Evolutionary conservation across 1,140 invertebrate species (phyloP).

Genomic region (Aphis craccivora): DNA sequence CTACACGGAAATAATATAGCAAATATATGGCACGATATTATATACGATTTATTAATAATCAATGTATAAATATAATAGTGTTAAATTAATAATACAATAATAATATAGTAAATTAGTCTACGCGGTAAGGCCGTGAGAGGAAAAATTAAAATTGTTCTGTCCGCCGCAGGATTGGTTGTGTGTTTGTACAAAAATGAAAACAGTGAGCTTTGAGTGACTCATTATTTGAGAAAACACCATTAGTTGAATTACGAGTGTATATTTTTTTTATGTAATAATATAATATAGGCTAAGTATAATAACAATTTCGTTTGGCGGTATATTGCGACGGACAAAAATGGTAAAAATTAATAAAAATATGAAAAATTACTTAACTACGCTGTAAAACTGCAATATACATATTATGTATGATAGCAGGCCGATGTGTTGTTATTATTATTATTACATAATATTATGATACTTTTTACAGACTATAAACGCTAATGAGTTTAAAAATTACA

Average conservation of each 20-base stretch:
- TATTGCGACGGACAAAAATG: neutral
- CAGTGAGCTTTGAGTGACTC: neutral
- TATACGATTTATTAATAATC: slow-evolving; percentile 13
- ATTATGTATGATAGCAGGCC: neutral
- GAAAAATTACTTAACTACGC: neutral
- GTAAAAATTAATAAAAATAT: slow-evolving; percentile 14
- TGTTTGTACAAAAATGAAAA: neutral
- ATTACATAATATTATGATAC: neutral
- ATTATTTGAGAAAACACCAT: neutral
- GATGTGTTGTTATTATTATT: neutral
- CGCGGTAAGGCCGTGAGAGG: neutral
- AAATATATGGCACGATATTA: slow-evolving; percentile 4
- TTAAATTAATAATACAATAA: slow-evolving; percentile 24
- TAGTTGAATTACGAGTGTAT: neutral
- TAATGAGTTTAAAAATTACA: neutral
- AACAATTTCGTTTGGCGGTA: neutral
- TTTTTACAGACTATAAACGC: neutral
- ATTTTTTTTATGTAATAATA: neutral
- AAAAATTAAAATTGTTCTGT: neutral
- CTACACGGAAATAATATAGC: neutral
- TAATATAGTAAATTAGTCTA: slow-evolving; percentile 9
- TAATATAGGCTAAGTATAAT: neutral
- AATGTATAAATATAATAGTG: neutral
- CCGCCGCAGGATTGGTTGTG: neutral
- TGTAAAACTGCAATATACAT: neutral